phyloP scores from a whole-genome alignment of 2,888 invertebrate species.

The Melanargia galathea region DNA sequence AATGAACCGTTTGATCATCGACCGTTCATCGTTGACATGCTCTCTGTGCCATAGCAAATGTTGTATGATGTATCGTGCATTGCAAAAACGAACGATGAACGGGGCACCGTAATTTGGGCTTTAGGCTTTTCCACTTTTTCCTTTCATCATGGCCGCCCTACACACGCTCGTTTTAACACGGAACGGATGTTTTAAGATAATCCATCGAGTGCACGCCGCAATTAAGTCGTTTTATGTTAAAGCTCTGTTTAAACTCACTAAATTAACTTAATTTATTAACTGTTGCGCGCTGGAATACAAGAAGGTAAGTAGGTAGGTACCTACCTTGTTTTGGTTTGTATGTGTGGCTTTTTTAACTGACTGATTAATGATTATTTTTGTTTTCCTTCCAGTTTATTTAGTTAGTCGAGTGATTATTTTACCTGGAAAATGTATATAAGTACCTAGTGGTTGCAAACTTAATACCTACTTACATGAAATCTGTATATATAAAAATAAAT shows the following conservation, averaged over 20 bases:
- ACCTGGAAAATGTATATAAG: no score
- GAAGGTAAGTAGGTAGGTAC: background rate
- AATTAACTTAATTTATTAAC: conserved; percentile 53
- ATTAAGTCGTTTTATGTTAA: conserved; percentile 59
- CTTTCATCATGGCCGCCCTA: conserved; percentile 37
- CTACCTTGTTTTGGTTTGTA: background rate
- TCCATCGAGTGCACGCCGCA: conserved; percentile 46
- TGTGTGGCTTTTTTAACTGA: background rate
- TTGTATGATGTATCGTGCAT: no score
- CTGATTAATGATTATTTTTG: background rate
- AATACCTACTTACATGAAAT: no score
- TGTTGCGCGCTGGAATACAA: conserved; percentile 19
- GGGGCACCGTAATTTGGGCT: no score
- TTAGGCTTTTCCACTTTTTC: no score
- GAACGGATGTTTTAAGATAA: conserved; percentile 57
- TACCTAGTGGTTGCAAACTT: no score
- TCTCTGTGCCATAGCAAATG: no score
- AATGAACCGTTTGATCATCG: no score
- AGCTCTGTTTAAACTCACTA: conserved; percentile 52
- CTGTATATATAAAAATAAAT: no score
- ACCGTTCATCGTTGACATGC: no score
- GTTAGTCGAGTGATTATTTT: background rate
- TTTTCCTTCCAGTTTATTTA: background rate
- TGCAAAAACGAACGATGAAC: no score
- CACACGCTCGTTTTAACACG: conserved; percentile 46